Evolutionary conservation across 2,113 vertebrate species (phyloP).

Genomic region (Scolopax mira): DNA sequence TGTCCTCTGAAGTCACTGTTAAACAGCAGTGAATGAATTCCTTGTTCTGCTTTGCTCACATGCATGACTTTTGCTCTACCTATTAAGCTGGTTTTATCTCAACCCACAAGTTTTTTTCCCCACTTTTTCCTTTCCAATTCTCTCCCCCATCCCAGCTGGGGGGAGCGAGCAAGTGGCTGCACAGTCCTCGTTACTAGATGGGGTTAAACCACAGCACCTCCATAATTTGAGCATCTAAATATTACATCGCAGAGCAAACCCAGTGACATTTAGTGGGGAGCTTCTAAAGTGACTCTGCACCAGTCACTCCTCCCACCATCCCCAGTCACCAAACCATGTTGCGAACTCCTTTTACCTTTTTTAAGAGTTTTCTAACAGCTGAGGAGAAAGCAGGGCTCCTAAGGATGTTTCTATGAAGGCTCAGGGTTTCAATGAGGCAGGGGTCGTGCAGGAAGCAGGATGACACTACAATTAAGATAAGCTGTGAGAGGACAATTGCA

Average conservation of each 20-base stretch:
- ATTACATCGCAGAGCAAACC: background rate
- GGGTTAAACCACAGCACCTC: background rate
- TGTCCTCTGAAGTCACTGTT: background rate
- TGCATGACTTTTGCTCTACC: background rate
- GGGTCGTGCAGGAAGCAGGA: background rate
- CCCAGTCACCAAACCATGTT: background rate
- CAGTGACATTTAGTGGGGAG: background rate
- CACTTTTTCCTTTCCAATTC: background rate
- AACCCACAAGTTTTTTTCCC: background rate
- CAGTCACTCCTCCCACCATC: background rate
- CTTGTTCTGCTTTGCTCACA: background rate
- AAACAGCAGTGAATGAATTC: background rate
- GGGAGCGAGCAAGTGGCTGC: background rate
- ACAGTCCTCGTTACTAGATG: background rate
- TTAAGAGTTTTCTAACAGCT: background rate
- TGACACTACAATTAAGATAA: background rate
- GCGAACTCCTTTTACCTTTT: background rate
- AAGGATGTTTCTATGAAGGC: background rate
- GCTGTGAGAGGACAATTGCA: background rate
- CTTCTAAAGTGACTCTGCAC: background rate
- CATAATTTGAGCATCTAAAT: background rate
- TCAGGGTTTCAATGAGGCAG: background rate
- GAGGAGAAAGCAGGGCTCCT: background rate
- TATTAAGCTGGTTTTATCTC: background rate
- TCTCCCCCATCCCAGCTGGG: background rate